Evolutionary conservation across 2,888 invertebrate genomes (phyloP).

Genomic region (Lasius platythorax): DNA sequence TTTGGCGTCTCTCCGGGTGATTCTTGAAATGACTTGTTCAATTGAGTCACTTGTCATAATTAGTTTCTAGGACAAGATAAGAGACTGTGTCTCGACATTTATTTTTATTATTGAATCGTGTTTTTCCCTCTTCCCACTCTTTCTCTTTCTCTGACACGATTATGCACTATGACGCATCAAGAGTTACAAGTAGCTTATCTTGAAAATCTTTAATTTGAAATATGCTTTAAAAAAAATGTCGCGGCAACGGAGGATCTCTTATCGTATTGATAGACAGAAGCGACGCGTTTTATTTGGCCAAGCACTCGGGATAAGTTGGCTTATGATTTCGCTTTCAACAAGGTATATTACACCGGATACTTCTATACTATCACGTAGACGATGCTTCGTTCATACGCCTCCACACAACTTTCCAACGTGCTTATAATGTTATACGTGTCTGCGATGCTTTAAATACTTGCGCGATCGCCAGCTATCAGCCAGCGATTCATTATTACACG

Average conservation of each 20-base stretch:
- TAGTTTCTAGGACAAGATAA: slow-evolving; percentile 44
- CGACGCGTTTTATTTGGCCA: slow-evolving; percentile 28
- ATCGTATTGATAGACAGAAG: slow-evolving; percentile 20
- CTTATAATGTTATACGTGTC: slow-evolving; percentile 33
- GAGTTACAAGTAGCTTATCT: background rate
- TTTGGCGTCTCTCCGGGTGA: slow-evolving; percentile 36
- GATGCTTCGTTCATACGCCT: slow-evolving; percentile 58
- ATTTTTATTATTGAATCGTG: slow-evolving; percentile 18
- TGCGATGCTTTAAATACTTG: background rate
- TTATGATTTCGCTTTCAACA: slow-evolving; percentile 71
- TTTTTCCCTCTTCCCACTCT: background rate
- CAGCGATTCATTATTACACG: slow-evolving; percentile 36
- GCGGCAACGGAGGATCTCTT: background rate
- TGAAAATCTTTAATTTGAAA: background rate
- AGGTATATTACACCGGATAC: slow-evolving; percentile 62
- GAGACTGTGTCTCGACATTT: slow-evolving; percentile 6
- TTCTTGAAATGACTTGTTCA: slow-evolving; percentile 42
- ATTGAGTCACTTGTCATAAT: slow-evolving; percentile 47
- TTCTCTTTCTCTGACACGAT: background rate
- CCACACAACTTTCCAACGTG: slow-evolving; percentile 69
- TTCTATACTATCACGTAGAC: slow-evolving; percentile 24
- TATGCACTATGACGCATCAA: background rate
- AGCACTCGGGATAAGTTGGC: slow-evolving; percentile 38
- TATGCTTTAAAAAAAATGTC: slow-evolving; percentile 3
- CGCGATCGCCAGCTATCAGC: background rate